Percentiles rank a stretch among this genome's conserved stretches.
phyloP scores from a whole-genome alignment of 2,113 vertebrate species.

The Grammomys dolichurus region DNA sequence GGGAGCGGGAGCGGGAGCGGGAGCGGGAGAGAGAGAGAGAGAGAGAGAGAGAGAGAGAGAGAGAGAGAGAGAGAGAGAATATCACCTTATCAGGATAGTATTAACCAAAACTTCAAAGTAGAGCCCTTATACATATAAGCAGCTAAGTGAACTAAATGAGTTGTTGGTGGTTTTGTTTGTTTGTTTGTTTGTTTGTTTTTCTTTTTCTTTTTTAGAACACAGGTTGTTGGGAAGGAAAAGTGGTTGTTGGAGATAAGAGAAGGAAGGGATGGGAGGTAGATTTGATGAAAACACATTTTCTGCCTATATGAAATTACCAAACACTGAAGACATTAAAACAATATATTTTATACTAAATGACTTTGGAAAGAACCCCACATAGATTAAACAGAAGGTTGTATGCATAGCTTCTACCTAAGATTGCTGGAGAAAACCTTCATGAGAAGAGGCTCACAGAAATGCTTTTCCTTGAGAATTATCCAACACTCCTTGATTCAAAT shows the following conservation, averaged over 20 bases:
- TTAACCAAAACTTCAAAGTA: not conserved
- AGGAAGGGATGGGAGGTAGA: not conserved
- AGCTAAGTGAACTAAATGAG: not conserved
- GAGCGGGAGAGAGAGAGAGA: no score
- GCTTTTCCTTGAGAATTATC: not conserved
- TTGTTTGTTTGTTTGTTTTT: no score
- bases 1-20: no score
- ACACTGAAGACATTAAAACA: not conserved
- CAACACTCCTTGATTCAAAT: not conserved
- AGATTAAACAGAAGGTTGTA: not conserved
- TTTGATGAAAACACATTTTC: not conserved
- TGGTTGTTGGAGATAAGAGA: not conserved
- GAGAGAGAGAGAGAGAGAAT: not conserved
- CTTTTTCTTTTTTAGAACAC: not conserved
- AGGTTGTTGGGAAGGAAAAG: not conserved
- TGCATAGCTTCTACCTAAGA: not conserved
- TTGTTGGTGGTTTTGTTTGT: not conserved
- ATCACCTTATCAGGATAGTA: no score
- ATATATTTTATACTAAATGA: not conserved
- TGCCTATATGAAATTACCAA: not conserved
- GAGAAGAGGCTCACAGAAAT: not conserved
- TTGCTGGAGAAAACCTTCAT: not conserved
- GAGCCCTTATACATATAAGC: not conserved
- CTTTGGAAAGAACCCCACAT: not conserved
- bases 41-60: no score